phyloP scores from a whole-genome alignment of 2,113 vertebrate genomes.

The Hippocampus guttulatus region DNA sequence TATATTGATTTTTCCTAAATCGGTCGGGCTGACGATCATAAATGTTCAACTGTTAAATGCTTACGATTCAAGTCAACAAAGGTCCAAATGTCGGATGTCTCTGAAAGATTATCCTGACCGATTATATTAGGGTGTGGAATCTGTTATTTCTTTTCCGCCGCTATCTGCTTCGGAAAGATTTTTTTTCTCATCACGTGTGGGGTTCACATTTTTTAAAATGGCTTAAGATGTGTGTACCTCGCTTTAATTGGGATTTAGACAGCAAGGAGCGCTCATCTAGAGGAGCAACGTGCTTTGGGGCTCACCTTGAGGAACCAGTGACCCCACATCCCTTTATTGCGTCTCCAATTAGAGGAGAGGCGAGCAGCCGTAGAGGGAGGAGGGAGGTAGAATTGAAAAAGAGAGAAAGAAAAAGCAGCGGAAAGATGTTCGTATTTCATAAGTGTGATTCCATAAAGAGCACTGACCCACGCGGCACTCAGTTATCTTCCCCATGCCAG shows the following conservation, averaged over 20 bases:
- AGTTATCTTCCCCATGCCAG: conserved; percentile 65
- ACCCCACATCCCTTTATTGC: conserved; percentile 70
- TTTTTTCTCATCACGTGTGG: no score
- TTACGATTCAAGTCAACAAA: no score
- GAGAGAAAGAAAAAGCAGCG: conserved; percentile 51
- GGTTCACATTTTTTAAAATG: not conserved
- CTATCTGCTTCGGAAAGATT: no score
- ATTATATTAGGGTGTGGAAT: no score
- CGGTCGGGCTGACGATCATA: no score
- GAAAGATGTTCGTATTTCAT: conserved; percentile 66
- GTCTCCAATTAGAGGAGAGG: conserved; percentile 65
- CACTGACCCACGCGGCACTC: conserved; percentile 73
- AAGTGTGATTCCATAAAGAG: conserved; percentile 71
- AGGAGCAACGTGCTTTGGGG: conserved; percentile 14
- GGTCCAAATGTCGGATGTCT: no score
- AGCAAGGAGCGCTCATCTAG: conserved; percentile 1
- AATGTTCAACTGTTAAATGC: no score
- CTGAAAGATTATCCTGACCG: no score
- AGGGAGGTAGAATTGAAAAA: conserved; percentile 50
- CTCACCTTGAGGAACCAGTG: conserved; percentile 76
- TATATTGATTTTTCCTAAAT: no score
- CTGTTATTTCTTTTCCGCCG: no score
- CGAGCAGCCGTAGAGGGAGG: conserved; percentile 50
- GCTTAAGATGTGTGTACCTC: not conserved
- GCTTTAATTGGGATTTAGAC: not conserved